A percentile compares a stretch with the other conserved stretches of the same genome.
phyloP scores from a whole-genome alignment of 2,888 invertebrate genomes.

The Catocala sponsa region DNA sequence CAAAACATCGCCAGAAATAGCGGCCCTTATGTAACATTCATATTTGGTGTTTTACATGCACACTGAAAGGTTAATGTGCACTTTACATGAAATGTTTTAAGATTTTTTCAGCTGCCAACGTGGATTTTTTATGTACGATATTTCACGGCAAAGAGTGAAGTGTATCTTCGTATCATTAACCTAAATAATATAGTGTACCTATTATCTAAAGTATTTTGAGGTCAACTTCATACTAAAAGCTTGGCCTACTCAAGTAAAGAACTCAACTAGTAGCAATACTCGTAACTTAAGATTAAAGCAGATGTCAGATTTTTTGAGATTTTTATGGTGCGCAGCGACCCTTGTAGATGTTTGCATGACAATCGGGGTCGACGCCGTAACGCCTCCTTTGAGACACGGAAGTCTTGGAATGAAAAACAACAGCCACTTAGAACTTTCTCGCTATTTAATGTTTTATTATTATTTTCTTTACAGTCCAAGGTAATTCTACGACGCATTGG shows the following conservation, averaged over 20 bases:
- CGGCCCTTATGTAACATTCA: conserved; percentile 32
- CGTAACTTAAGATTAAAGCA: background rate
- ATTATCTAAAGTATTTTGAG: background rate
- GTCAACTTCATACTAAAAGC: background rate
- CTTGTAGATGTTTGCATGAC: conserved; percentile 15
- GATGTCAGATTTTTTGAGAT: background rate
- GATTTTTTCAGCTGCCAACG: conserved; percentile 7
- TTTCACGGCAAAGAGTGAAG: background rate
- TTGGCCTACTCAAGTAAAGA: no score
- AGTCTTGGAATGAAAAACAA: conserved; percentile 14
- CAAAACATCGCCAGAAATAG: conserved; percentile 16
- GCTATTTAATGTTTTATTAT: conserved; percentile 10
- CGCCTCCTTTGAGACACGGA: conserved; percentile 10
- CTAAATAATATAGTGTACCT: background rate
- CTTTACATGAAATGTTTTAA: conserved; percentile 39
- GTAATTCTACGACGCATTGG: background rate
- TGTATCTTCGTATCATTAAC: no score
- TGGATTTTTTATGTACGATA: conserved; percentile 15
- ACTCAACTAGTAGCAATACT: background rate
- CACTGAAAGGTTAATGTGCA: conserved; percentile 36
- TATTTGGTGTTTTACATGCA: conserved; percentile 26
- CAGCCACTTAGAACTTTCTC: conserved; percentile 12
- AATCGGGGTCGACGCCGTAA: conserved; percentile 7
- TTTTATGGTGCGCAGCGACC: conserved; percentile 1
- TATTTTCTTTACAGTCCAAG: background rate